phyloP scores from a whole-genome alignment of 2,888 invertebrate genomes.

The Therioaphis trifolii region DNA sequence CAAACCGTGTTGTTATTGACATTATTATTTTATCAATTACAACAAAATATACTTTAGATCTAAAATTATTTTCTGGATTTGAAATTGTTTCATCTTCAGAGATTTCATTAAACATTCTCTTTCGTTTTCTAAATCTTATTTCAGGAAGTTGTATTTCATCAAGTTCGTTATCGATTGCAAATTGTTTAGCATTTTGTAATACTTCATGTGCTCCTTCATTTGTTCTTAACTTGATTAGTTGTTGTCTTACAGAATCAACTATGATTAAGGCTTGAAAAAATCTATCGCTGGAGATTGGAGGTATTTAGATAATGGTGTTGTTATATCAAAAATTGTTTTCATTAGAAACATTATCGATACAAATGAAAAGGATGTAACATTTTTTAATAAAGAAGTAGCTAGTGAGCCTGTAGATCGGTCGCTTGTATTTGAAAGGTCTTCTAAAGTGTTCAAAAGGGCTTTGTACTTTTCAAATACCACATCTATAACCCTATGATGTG shows the following conservation, averaged over 20 bases:
- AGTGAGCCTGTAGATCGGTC: not conserved
- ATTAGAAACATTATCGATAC: not conserved
- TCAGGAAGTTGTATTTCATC: constrained; percentile 22
- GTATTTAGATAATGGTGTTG: constrained; percentile 19
- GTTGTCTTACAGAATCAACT: not conserved
- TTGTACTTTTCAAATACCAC: too few species aligned
- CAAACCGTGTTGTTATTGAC: constrained; percentile 22
- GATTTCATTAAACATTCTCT: constrained; percentile 4
- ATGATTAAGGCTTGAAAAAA: constrained; percentile 20
- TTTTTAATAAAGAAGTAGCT: not conserved
- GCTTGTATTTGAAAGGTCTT: constrained; percentile 5
- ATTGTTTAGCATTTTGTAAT: constrained; percentile 3
- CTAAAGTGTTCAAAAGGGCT: constrained; percentile 1
- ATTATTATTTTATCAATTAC: constrained; percentile 12
- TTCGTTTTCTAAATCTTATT: constrained; percentile 12
- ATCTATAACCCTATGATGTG: not conserved
- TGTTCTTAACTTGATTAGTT: not conserved
- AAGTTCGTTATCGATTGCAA: constrained; percentile 20
- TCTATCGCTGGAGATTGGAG: constrained; percentile 29
- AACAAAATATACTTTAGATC: constrained; percentile 13
- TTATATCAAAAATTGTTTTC: constrained; percentile 1
- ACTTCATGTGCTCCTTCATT: constrained; percentile 13
- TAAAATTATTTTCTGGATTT: constrained; percentile 16
- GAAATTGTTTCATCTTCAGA: constrained; percentile 19
- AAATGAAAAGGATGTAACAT: constrained; percentile 17